These are phyloP conservation scores for Sebastes itinus DNA, from an alignment of 2,797 vertebrate genomes.

Conservation along the genomic window DNA sequence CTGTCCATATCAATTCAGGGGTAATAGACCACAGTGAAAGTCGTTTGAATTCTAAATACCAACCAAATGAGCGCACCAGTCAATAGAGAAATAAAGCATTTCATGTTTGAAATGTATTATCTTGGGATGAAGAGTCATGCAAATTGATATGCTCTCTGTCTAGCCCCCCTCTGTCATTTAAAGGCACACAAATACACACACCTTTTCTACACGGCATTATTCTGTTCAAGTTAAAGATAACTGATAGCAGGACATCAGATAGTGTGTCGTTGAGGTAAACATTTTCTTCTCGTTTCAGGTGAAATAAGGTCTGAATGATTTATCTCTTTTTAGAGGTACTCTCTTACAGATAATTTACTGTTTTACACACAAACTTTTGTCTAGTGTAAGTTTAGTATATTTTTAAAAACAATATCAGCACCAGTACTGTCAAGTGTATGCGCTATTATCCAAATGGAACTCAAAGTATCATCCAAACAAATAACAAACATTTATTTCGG, in stretches of 20 bases:
- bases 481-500: neutral
- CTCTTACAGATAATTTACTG: neutral
- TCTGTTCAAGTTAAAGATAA: conserved; percentile 27
- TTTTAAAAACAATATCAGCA: neutral
- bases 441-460: neutral
- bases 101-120: conserved; percentile 29
- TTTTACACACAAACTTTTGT: neutral
- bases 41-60: conserved; percentile 64
- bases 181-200: neutral
- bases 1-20: conserved; percentile 57
- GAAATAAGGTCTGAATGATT: conserved; percentile 19
- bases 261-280: conserved; percentile 9
- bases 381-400: neutral
- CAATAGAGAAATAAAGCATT: conserved; percentile 48
- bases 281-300: neutral
- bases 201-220: neutral
- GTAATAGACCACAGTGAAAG: conserved; percentile 58
- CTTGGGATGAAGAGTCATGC: neutral
- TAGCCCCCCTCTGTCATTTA: neutral
- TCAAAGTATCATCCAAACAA: neutral
- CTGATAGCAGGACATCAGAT: conserved; percentile 45
- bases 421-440: neutral
- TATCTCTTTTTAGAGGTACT: neutral
- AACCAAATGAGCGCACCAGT: conserved; percentile 14
- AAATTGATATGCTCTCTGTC: neutral